These are phyloP conservation scores for Rana temporaria DNA, from an alignment of 2,113 vertebrate genomes.

Conservation along the genomic window DNA sequence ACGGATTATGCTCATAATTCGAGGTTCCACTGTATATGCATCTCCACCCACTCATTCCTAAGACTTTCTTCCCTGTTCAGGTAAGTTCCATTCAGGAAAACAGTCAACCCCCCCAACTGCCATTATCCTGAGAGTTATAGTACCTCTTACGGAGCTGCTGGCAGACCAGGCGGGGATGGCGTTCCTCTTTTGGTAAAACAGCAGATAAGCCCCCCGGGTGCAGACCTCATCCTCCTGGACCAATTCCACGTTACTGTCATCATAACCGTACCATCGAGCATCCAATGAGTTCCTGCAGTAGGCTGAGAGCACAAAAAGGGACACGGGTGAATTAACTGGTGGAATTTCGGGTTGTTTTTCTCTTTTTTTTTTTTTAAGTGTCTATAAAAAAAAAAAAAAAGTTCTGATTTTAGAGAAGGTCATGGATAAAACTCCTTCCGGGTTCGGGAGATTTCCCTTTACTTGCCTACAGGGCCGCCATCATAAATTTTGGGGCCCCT, in stretches of 20 bases:
- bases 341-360: not conserved
- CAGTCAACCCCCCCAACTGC: too few relatives aligned
- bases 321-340: not conserved
- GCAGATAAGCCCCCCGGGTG: conserved; percentile 90
- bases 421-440: too few relatives aligned
- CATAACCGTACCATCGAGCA: conserved; percentile 89
- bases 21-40: too few relatives aligned
- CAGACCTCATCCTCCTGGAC: conserved; percentile 83
- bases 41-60: too few relatives aligned
- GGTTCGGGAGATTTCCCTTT: too few relatives aligned
- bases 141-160: conserved; percentile 83
- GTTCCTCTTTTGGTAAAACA: conserved; percentile 92
- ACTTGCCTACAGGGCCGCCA: too few relatives aligned
- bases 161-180: conserved; percentile 84
- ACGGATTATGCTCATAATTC: too few relatives aligned
- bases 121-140: not conserved
- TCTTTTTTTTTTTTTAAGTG: not conserved
- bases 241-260: conserved; percentile 87
- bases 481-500: too few relatives aligned
- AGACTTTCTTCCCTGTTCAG: too few relatives aligned
- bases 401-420: too few relatives aligned
- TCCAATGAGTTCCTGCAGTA: conserved; percentile 92
- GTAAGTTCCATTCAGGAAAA: too few relatives aligned
- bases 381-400: not conserved
- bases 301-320: conserved; percentile 68